Evolutionary conservation across 2,113 vertebrate genomes (phyloP), one percentile per base, ranked within the genome.

Genomic region (Spheniscus mendiculus): DNA sequence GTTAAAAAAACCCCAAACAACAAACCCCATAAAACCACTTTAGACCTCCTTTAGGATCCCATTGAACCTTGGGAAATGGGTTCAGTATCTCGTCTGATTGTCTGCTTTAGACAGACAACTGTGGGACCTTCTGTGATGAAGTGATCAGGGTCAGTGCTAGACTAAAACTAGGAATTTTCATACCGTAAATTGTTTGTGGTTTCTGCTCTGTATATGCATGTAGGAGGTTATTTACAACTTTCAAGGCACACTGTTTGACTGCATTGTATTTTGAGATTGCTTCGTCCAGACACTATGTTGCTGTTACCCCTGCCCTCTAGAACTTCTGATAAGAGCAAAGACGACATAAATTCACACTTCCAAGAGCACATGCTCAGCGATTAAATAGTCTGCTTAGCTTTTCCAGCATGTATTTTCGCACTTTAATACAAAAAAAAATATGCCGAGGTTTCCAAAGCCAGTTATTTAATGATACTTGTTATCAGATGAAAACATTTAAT

Each of bases 401-500:
- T 82, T 77, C 16, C 84, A 91, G 15, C 2, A 5, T 49, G 29
- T 32, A 73, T 66, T 90, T 94, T 90, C 74, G 6, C 50, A 81
- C 62, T 80, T 83, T 34, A 88, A 50, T 50, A 18, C 2, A 8
- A 47, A 66, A 42, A 58, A 72, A 23, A 47, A 44, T 2, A 36
- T 0, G 40, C 52, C 69, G 73, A 87, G 16, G 49, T 87, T 96
- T 95, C 47, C 70, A 89, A 94, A 61, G 4, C 6, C 61, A 50
- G 16, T 70, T 72, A 91, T 89, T 91, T 11, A 90, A 80, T 45
- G 20, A 83, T 50, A 47, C 23, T 49, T 73, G 32, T 92, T 93
- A 96, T 90, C 87, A 91, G 87, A 92, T 86, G 69, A 93, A 97
- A 87, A 83, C 38, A 56, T 49, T 83, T 83, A 80, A 93, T 29